These are phyloP conservation scores for Xenus cinereus DNA, from an alignment of 2,113 vertebrate species.

Conservation along the genomic window DNA sequence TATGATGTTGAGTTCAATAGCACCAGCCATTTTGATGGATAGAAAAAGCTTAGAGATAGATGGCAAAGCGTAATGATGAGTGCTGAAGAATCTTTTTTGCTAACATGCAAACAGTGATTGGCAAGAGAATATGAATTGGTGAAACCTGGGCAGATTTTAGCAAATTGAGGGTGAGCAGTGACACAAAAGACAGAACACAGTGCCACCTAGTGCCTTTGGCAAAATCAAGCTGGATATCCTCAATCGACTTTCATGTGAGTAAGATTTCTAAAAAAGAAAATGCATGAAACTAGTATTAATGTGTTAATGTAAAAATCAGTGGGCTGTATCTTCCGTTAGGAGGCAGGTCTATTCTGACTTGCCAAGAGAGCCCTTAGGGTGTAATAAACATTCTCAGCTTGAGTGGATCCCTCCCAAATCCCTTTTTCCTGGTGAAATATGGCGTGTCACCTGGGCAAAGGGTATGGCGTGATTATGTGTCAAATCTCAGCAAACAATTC, in stretches of 20 bases:
- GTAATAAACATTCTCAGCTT: neutral
- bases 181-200: slow-evolving; percentile 19
- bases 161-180: neutral
- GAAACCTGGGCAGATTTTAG: neutral
- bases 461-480: neutral
- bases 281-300: neutral
- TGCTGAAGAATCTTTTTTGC: neutral
- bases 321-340: neutral
- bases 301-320: neutral
- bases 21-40: neutral
- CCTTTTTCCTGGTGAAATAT: neutral
- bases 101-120: neutral
- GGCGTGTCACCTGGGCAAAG: neutral
- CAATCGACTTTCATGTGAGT: rapidly evolving
- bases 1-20: neutral
- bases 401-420: neutral
- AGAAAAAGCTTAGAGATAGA: neutral
- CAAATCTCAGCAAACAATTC: neutral
- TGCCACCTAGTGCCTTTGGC: slow-evolving; percentile 47
- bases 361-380: neutral
- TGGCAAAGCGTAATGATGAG: neutral
- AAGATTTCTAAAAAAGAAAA: neutral
- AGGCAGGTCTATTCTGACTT: neutral
- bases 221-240: neutral
- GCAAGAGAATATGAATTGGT: neutral